These are phyloP conservation scores for Anoncus sp. DNA, from an alignment of 2,888 invertebrate species.

Conservation along the genomic window DNA sequence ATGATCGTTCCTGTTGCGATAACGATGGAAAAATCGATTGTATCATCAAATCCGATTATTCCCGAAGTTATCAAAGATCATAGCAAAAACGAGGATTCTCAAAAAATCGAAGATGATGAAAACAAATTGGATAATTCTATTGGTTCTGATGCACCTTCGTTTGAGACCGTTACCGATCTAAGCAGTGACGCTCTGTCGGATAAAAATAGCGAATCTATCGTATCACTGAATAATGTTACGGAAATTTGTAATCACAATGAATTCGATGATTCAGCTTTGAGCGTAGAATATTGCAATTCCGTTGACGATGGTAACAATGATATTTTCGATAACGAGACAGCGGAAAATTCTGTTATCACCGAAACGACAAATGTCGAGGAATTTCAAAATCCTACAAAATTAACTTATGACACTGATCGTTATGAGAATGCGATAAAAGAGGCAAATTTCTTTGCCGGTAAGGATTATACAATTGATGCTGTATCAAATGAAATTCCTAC, in stretches of 20 bases:
- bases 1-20: neutral
- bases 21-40: neutral
- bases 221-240: neutral
- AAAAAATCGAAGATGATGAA: neutral
- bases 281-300: constrained; percentile 21
- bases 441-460: constrained; percentile 61
- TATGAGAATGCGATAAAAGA: constrained; percentile 55
- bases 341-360: constrained; percentile 4
- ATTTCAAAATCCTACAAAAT: constrained; percentile 15
- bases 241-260: constrained; percentile 6
- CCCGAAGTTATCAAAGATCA: neutral
- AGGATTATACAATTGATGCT: constrained; percentile 66
- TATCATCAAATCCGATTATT: neutral
- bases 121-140: neutral
- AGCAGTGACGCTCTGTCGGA: neutral
- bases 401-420: constrained; percentile 30
- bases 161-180: constrained; percentile 1
- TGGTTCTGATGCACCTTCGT: neutral
- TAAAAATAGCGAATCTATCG: neutral
- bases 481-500: constrained; percentile 66
- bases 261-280: constrained; percentile 20
- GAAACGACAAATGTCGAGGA: constrained; percentile 22
- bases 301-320: constrained; percentile 6
- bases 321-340: constrained; percentile 29
- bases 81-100: neutral